A percentile compares a stretch with the other conserved stretches of the same genome.
Evolutionary conservation across 2,113 vertebrate species (phyloP).

Genomic region (Litocranius walleri): DNA sequence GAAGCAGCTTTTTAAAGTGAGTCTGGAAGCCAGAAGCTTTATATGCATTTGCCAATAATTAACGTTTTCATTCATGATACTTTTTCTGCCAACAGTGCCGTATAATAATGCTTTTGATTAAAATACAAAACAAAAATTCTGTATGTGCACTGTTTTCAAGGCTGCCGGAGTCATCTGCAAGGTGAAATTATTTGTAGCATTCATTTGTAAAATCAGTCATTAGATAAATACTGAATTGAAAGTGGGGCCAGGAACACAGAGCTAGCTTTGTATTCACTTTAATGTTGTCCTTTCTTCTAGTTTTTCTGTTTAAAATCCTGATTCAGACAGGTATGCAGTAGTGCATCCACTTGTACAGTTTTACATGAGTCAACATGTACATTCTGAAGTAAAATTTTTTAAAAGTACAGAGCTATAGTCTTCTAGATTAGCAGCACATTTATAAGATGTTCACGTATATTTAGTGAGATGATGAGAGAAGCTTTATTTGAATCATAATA

Average conservation of each 20-base stretch:
- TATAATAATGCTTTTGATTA: conserved; percentile 9
- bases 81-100: background rate
- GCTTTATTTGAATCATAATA: conserved; percentile 49
- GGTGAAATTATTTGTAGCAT: conserved; percentile 34
- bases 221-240: conserved; percentile 28
- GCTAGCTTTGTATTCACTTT: background rate
- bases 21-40: background rate
- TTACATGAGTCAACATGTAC: conserved; percentile 4
- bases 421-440: conserved; percentile 23
- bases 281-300: background rate
- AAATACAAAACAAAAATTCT: background rate
- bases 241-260: background rate
- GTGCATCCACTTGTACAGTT: background rate
- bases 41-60: background rate
- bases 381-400: background rate
- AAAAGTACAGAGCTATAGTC: background rate
- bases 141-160: conserved; percentile 20
- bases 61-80: conserved; percentile 17
- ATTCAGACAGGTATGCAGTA: background rate
- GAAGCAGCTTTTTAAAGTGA: conserved; percentile 1
- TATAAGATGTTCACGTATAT: conserved; percentile 19
- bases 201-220: conserved; percentile 34
- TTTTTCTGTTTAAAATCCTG: conserved; percentile 3
- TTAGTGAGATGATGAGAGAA: background rate
- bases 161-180: background rate